These are phyloP conservation scores for Urosaurus nigricauda DNA, from an alignment of 2,797 vertebrate species.

Conservation along the genomic window DNA sequence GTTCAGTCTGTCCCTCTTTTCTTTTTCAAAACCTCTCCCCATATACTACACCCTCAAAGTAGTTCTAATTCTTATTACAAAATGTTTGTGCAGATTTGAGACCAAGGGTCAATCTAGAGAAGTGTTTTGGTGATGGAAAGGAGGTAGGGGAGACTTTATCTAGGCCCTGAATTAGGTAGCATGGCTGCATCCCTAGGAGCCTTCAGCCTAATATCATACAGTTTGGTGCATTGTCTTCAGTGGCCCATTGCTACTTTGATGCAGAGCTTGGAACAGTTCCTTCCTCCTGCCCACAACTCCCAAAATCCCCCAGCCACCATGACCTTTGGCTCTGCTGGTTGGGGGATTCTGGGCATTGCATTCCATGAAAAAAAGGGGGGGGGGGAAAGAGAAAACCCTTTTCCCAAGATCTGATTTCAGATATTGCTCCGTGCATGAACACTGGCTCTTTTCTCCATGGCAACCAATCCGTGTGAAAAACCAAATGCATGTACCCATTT, in stretches of 20 bases:
- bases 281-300: not conserved
- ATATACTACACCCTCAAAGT: not conserved
- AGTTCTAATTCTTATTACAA: not conserved
- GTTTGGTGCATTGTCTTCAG: not conserved
- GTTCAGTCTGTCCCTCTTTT: not conserved
- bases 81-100: not conserved
- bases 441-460: not conserved
- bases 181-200: not conserved
- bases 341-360: not conserved
- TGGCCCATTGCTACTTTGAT: too few species aligned
- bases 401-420: not conserved
- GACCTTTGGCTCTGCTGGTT: not conserved
- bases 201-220: not conserved
- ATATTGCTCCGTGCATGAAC: not conserved
- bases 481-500: rapidly evolving
- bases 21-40: not conserved
- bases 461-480: not conserved
- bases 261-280: not conserved
- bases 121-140: not conserved
- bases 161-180: not conserved
- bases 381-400: too few species aligned
- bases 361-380: too few species aligned
- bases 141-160: not conserved
- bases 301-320: not conserved
- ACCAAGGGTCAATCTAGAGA: slow-evolving; percentile 1